A percentile compares a stretch with the other conserved stretches of the same genome.
phyloP scores from a whole-genome alignment of 2,113 vertebrate genomes.

The Ageneiosus marmoratus region DNA sequence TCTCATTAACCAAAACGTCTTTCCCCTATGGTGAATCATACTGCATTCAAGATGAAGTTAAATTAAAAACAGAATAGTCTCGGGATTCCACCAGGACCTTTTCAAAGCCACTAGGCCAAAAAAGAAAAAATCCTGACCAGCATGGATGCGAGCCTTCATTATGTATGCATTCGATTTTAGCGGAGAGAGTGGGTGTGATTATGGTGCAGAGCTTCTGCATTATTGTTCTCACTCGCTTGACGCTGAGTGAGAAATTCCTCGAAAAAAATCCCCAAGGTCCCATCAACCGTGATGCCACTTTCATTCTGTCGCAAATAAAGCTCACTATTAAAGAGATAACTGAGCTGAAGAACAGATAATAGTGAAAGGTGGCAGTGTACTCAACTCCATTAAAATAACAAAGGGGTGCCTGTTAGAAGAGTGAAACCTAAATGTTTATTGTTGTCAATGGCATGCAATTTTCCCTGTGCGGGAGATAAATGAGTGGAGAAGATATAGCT shows the following conservation, averaged over 20 bases:
- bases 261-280: slow-evolving; percentile 4
- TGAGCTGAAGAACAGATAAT: slow-evolving; percentile 46
- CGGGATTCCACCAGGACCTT: slow-evolving; percentile 6
- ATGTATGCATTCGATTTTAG: slow-evolving; percentile 44
- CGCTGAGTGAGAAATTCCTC: slow-evolving; percentile 44
- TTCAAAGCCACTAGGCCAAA: neutral
- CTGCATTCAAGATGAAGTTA: slow-evolving; percentile 14
- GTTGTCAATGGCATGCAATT: slow-evolving; percentile 30
- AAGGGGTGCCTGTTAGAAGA: slow-evolving; percentile 27
- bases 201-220: slow-evolving; percentile 21
- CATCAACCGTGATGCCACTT: slow-evolving; percentile 33
- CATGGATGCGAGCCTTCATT: slow-evolving; percentile 26
- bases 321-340: slow-evolving; percentile 58
- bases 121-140: slow-evolving; percentile 17
- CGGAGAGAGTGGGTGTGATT: slow-evolving; percentile 39
- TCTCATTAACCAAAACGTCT: slow-evolving; percentile 21
- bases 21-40: slow-evolving; percentile 34
- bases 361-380: slow-evolving; percentile 45
- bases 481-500: slow-evolving; percentile 11
- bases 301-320: slow-evolving; percentile 36
- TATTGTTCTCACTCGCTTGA: slow-evolving; percentile 35
- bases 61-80: slow-evolving; percentile 36
- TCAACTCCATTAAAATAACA: slow-evolving; percentile 46
- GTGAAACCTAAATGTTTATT: slow-evolving; percentile 18
- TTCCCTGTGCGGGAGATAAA: slow-evolving; percentile 12